Evolutionary conservation across 2,888 invertebrate species (phyloP).

Genomic region (Melanchra persicariae): DNA sequence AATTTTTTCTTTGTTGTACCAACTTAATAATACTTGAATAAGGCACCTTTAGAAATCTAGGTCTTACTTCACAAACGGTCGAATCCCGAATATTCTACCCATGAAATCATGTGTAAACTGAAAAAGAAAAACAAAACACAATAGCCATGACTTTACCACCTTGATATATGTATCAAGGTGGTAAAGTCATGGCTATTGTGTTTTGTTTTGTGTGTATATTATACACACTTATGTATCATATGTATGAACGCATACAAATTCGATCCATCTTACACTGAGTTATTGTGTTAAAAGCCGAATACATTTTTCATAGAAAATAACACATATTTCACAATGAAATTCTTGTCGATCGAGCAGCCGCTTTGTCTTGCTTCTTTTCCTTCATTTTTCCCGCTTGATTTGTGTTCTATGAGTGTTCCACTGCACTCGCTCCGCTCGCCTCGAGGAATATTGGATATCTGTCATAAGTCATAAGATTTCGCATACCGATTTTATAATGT

Average conservation of each 20-base stretch:
- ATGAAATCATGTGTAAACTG: not conserved
- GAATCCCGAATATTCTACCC: slow-evolving; percentile 23
- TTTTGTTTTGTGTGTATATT: too few relatives aligned
- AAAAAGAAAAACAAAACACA: slow-evolving; percentile 17
- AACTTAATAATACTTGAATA: not conserved
- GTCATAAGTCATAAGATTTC: slow-evolving; percentile 85
- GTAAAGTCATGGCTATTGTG: too few relatives aligned
- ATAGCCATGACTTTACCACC: slow-evolving; percentile 47
- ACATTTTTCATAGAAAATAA: slow-evolving; percentile 85
- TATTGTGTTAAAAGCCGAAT: slow-evolving; percentile 81
- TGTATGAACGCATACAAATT: slow-evolving; percentile 55
- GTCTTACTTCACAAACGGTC: slow-evolving; percentile 22
- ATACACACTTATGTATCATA: not conserved
- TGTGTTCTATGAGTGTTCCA: slow-evolving; percentile 84
- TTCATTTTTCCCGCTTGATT: slow-evolving; percentile 83
- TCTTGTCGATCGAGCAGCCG: slow-evolving; percentile 83
- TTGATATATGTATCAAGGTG: slow-evolving; percentile 45
- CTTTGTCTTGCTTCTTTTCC: slow-evolving; percentile 83
- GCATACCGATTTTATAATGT: slow-evolving; percentile 81
- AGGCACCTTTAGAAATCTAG: not conserved
- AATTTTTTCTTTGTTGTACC: not conserved
- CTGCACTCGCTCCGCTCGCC: slow-evolving; percentile 78
- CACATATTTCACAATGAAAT: slow-evolving; percentile 86
- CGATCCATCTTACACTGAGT: slow-evolving; percentile 70
- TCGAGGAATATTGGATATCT: slow-evolving; percentile 85